A percentile compares a stretch with the other conserved stretches of the same genome.
These are phyloP conservation scores for Drosophila heteroneura DNA, from an alignment of 2,888 invertebrate species.

Conservation along the genomic window DNA sequence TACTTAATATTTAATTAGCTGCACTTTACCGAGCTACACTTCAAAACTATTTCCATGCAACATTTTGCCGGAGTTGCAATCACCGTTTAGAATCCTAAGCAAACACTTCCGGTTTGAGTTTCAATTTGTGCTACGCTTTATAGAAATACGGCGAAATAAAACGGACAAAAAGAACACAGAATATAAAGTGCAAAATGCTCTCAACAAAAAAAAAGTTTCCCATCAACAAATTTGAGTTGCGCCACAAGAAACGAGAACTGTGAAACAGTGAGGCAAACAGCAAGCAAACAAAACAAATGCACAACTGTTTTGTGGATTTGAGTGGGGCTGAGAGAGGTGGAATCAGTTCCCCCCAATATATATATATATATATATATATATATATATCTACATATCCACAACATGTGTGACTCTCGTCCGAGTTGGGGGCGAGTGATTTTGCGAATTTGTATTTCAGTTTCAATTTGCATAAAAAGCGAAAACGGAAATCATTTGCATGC, in stretches of 20 bases:
- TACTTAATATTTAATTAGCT: background rate
- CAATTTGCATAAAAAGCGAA: slow-evolving; percentile 63
- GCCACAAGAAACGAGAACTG: slow-evolving; percentile 30
- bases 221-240: slow-evolving; percentile 43
- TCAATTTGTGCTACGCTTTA: slow-evolving; percentile 65
- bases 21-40: background rate
- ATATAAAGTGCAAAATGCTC: slow-evolving; percentile 36
- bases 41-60: slow-evolving; percentile 1
- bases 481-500: slow-evolving; percentile 69
- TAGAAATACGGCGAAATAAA: slow-evolving; percentile 28
- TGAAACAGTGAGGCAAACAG: slow-evolving; percentile 26
- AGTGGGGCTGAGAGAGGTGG: background rate
- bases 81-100: slow-evolving; percentile 54
- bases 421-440: slow-evolving; percentile 12
- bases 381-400: slow-evolving; percentile 1
- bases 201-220: slow-evolving; percentile 1
- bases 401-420: slow-evolving; percentile 37
- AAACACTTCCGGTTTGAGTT: slow-evolving; percentile 67
- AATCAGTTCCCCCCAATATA: background rate
- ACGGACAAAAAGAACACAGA: slow-evolving; percentile 3
- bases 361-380: background rate
- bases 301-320: slow-evolving; percentile 58
- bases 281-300: slow-evolving; percentile 59
- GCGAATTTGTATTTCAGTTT: slow-evolving; percentile 27
- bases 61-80: slow-evolving; percentile 41